Evolutionary conservation across 2,113 vertebrate genomes (phyloP), one percentile per base, ranked within the genome.

Genomic region (Puntigrus tetrazona): DNA sequence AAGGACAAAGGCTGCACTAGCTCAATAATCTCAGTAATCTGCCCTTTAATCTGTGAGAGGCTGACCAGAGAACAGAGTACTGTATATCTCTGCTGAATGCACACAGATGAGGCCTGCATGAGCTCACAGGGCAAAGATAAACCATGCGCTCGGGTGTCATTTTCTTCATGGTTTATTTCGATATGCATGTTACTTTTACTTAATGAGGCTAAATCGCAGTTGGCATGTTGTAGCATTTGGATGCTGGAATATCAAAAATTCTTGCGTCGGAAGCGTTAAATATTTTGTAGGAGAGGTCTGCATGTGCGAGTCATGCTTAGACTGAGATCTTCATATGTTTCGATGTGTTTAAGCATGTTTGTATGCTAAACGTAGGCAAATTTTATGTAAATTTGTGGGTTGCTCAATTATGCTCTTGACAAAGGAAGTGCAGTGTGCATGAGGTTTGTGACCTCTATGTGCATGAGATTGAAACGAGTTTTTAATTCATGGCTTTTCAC

Each of bases 1-100:
- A n/a, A 57, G n/a, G 20, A 57, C 52, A n/a, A 83, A 63, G 50
- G 87, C 84, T 75, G 86, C 88, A 81, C 87, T 90, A 85, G 87
- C 57, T 84, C 88, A 88, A 85, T 88, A 88, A 82, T 77, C 83
- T 87, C 85, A 84, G 85, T 75, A 63, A 70, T 69, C 78, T 81
- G 72, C 50, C 57, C 79, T 67, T 78, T 70, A 69, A 8, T 63
- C 81, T 78, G 81, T 77, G 69, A 84, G 43, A 73, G 76, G 29
- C 59, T 61, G 43, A 79, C 18, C 81, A 79, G 29, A 73, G 81
- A 86, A 82, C 43, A 69, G 22, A 82, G 43, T 55, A 57, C 38
- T 81, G 55, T 59, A 8, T 4, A 78, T 55, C 81, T 87, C 45
- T 77, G 41, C 67, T 78, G 34, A 82, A 78, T 83, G 81, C 61